Evolutionary conservation across 1,140 invertebrate genomes (phyloP).

Genomic region (Ceratosolen solmsi): DNA sequence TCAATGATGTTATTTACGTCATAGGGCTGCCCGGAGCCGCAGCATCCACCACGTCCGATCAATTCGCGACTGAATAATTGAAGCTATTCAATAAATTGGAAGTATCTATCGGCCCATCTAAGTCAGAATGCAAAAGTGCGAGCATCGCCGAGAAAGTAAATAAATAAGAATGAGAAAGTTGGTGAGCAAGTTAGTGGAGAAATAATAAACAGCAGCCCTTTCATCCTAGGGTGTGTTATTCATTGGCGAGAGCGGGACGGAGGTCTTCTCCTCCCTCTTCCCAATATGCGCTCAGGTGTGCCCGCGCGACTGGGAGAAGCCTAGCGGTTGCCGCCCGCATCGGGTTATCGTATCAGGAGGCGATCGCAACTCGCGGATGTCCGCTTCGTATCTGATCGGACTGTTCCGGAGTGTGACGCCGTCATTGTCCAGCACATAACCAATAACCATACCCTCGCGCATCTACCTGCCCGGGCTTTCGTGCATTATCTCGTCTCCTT

Average conservation of each 20-base stretch:
- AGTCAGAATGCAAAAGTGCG: background rate
- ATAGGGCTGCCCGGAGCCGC: background rate
- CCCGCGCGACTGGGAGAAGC: too few relatives aligned
- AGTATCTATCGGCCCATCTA: background rate
- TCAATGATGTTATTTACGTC: background rate
- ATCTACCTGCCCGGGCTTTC: too few relatives aligned
- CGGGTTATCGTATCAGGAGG: constrained; percentile 64
- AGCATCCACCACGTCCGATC: background rate
- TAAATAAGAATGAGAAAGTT: background rate
- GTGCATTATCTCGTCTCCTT: background rate
- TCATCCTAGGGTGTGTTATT: constrained; percentile 58
- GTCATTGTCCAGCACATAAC: too few relatives aligned
- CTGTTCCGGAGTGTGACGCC: constrained; percentile 36
- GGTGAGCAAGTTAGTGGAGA: background rate
- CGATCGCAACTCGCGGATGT: constrained; percentile 60
- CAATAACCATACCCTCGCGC: too few relatives aligned
- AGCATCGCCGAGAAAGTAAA: background rate
- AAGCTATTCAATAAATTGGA: constrained; percentile 1
- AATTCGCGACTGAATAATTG: background rate
- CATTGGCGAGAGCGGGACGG: constrained; percentile 53
- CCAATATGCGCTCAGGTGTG: too few relatives aligned
- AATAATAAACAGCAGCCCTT: constrained; percentile 9
- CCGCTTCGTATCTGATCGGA: constrained; percentile 56
- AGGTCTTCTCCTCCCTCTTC: background rate
- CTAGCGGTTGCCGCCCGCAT: constrained; percentile 54